Base-by-base conservation (phyloP, 2,888 invertebrate species). In the Uropetala carovei region DNA sequence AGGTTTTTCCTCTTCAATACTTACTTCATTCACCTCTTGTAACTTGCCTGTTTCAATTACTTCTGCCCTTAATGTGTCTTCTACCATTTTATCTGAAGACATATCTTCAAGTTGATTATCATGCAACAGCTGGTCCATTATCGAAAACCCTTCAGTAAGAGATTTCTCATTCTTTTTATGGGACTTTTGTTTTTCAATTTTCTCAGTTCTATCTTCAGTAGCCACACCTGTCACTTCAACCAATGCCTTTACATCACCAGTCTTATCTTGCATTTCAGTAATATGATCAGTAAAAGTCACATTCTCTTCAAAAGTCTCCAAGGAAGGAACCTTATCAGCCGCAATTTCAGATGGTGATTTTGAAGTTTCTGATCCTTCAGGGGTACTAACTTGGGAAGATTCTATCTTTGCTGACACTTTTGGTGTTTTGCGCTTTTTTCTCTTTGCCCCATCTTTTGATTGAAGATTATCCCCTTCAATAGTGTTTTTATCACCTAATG, bases 101-200 rank as follows among this genome's bases (percentile, higher is more conserved):
- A 84, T 83, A 75, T 83, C 91, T 57, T 60, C 75, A 14, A 27
- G 16, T 60, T 93, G 93, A 82, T 30, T 92, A 18, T 93, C 84
- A 56, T 16, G 81, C 92, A 75, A 68, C 59, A 56, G 92, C 85
- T 92, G 13, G 59, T 60, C 93, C 92, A 68, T 30, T 60, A 91
- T 91, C 56, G 92, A 30, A 82, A 86, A 92, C 83, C 82, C 91
- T 81, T 27, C 59, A 60, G 18, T 93, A 68, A 43, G 82, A 92
- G 94, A 94, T 85, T 94, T 94, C n/a, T 94, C 93, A 30, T 93
- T 93, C 81, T 94, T 92, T 75, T 94, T 93, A 85, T 59, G 92
- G 16, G 14, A 57, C 68, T 86, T 92, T 68, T 68, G 92, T n/a
- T 57, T 89, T 60, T 57, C 92, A 89, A 92, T 92, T 64, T 64